Evolutionary conservation across 2,797 vertebrate genomes (phyloP).

Genomic region (Bucorvus abyssinicus): DNA sequence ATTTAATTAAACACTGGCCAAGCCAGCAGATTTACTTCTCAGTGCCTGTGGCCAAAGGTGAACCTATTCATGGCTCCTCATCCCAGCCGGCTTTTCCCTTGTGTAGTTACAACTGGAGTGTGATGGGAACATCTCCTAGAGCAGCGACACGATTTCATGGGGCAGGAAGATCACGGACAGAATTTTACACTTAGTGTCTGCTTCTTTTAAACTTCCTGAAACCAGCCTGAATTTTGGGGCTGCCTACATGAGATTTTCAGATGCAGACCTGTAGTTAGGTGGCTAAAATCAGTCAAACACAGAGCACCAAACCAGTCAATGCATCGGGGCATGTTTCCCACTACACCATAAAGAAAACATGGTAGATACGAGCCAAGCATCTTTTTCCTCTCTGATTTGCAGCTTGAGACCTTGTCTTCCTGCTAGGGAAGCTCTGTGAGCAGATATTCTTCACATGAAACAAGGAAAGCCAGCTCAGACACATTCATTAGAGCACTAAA

Average conservation of each 20-base stretch:
- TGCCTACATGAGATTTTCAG: neutral
- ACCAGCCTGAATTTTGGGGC: neutral
- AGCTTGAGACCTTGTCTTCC: too few relatives aligned
- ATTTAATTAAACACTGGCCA: neutral
- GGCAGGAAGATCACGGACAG: neutral
- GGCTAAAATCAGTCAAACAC: neutral
- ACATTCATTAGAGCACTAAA: neutral
- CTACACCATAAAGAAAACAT: neutral
- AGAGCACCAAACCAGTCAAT: neutral
- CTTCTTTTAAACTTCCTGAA: neutral
- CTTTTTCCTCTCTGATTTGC: too few relatives aligned
- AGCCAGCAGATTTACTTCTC: neutral
- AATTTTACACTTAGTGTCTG: neutral
- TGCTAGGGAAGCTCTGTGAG: too few relatives aligned
- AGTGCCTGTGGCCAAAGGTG: neutral
- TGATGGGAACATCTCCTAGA: neutral
- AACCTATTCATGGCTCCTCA: neutral
- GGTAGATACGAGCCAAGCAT: too few relatives aligned
- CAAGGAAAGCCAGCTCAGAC: neutral
- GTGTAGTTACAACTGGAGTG: neutral
- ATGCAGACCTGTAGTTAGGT: too few relatives aligned
- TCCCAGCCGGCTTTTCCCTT: neutral
- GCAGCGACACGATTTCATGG: neutral
- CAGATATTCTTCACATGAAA: neutral
- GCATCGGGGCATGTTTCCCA: neutral